A percentile compares a stretch with the other conserved stretches of the same genome.
Evolutionary conservation across 2,797 vertebrate species (phyloP).

Genomic region (Cetoscarus ocellatus): DNA sequence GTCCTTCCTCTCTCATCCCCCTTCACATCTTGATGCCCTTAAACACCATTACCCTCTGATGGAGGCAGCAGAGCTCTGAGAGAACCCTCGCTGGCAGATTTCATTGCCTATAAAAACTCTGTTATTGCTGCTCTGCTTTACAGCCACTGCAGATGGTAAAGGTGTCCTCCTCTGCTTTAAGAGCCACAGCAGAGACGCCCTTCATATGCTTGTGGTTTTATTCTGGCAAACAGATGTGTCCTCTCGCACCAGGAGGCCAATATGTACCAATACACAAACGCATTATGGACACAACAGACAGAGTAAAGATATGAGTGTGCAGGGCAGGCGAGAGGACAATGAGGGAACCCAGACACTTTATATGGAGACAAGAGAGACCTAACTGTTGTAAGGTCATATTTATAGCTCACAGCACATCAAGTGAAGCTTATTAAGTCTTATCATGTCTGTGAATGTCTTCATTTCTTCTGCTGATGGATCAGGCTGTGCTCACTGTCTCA

Average conservation of each 20-base stretch:
- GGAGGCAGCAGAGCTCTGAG: background rate
- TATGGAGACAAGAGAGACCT: too few species aligned
- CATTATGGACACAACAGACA: too few species aligned
- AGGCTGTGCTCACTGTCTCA: too few species aligned
- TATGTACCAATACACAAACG: background rate
- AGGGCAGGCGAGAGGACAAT: too few species aligned
- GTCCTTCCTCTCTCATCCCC: background rate
- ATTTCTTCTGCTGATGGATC: too few species aligned
- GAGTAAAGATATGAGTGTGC: too few species aligned
- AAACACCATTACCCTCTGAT: conserved; percentile 18
- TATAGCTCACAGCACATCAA: too few species aligned
- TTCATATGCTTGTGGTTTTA: conserved; percentile 2
- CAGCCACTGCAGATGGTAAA: conserved; percentile 14
- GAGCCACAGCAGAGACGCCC: conserved; percentile 18
- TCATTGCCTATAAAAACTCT: conserved; percentile 38
- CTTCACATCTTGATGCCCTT: conserved; percentile 8
- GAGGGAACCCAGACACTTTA: too few species aligned
- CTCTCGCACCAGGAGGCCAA: background rate
- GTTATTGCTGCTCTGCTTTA: conserved; percentile 28
- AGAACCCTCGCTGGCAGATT: conserved; percentile 13
- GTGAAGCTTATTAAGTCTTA: too few species aligned
- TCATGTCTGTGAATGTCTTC: too few species aligned
- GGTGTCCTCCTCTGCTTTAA: conserved; percentile 19
- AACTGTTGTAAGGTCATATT: too few species aligned
- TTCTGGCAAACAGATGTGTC: conserved; percentile 24